Conservation (phyloP, 2,113 vertebrate species). For the Oryzias melastigma region DNA sequence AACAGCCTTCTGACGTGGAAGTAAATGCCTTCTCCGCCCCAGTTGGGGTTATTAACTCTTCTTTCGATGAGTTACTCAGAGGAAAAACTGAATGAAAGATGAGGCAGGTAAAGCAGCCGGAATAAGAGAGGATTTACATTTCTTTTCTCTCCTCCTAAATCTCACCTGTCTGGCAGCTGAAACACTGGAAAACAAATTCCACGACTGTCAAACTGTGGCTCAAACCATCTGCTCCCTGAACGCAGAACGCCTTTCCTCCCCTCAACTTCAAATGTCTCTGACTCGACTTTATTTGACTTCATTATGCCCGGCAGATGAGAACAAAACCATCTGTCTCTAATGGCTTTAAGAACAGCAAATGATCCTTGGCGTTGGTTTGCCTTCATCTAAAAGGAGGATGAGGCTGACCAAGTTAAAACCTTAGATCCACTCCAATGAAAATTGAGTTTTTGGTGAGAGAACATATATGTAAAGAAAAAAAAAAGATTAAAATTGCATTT, state of each 20-base stretch:
- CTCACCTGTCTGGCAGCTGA: constrained; percentile 12
- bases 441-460: too few relatives aligned
- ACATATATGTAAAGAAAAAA: too few relatives aligned
- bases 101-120: too few relatives aligned
- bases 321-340: constrained; percentile 49
- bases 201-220: constrained; percentile 2
- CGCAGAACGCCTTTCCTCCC: constrained; percentile 9
- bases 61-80: too few relatives aligned
- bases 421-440: not conserved
- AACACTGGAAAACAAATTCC: constrained; percentile 18
- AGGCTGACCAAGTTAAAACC: not conserved
- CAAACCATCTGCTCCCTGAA: constrained; percentile 16
- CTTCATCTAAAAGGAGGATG: constrained; percentile 20
- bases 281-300: constrained; percentile 43
- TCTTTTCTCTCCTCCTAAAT: not conserved
- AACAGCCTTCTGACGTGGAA: not conserved
- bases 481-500: too few relatives aligned
- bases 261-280: constrained; percentile 18
- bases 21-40: not conserved
- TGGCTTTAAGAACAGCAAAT: constrained; percentile 40
- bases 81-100: too few relatives aligned
- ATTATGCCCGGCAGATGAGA: constrained; percentile 39
- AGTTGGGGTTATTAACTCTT: too few relatives aligned
- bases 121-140: not conserved
- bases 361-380: constrained; percentile 35